Conservation (phyloP, 2,797 vertebrate genomes). For the Rhabdophis nuchalis region DNA sequence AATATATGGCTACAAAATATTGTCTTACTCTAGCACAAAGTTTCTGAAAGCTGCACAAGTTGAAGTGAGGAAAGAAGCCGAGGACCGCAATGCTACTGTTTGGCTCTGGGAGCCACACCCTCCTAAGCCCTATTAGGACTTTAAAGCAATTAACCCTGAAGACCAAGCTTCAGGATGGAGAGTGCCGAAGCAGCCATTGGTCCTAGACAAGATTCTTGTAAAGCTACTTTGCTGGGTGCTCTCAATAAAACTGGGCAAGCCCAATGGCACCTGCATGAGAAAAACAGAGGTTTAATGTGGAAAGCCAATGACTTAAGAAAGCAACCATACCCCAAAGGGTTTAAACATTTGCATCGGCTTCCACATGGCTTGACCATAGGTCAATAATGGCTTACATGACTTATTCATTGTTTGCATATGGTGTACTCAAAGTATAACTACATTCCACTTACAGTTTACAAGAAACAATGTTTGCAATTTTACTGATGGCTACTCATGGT, state of each 20-base stretch:
- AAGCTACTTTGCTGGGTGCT: conserved; percentile 33
- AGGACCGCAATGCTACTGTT: neutral
- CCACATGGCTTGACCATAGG: conserved; percentile 7
- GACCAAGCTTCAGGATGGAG: neutral
- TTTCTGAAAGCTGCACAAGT: conserved; percentile 16
- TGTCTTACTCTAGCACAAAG: conserved; percentile 21
- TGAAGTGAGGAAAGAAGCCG: neutral
- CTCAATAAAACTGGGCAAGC: conserved; percentile 36
- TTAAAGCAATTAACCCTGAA: conserved; percentile 22
- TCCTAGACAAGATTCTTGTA: conserved; percentile 7
- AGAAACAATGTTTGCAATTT: conserved; percentile 16
- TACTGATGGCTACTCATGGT: conserved; percentile 8
- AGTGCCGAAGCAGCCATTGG: neutral
- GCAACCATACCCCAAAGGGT: conserved; percentile 13
- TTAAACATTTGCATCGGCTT: conserved; percentile 12
- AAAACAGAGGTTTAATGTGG: conserved; percentile 1
- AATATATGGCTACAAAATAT: conserved; percentile 31
- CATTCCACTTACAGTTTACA: conserved; percentile 25
- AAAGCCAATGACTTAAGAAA: conserved; percentile 2
- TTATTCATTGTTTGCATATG: conserved; percentile 17
- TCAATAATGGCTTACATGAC: conserved; percentile 23
- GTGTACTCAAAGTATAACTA: conserved; percentile 24
- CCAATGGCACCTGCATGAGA: conserved; percentile 28
- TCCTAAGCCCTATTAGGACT: conserved; percentile 18
- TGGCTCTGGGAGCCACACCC: conserved; percentile 12